phyloP scores from a whole-genome alignment of 2,797 vertebrate genomes.

The Pyrrhura leucotis region DNA sequence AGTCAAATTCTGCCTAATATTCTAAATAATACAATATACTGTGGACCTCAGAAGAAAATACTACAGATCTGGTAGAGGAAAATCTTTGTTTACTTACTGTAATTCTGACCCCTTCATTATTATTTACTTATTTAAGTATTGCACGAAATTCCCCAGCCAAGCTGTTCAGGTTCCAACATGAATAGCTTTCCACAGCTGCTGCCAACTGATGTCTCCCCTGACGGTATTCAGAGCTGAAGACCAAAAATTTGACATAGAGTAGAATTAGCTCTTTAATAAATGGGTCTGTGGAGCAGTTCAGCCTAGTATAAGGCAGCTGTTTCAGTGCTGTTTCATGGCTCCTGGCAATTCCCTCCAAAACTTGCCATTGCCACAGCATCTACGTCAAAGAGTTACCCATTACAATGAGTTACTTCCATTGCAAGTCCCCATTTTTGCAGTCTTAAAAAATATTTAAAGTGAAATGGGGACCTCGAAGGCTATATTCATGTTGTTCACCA shows the following conservation, averaged over 20 bases:
- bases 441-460: neutral
- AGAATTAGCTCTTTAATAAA: conserved; percentile 40
- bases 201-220: conserved; percentile 57
- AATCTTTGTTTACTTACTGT: conserved; percentile 6
- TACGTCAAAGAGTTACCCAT: neutral
- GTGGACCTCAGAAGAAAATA: neutral
- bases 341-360: neutral
- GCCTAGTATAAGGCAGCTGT: neutral
- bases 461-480: neutral
- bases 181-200: conserved; percentile 53
- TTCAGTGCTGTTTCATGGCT: neutral
- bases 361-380: neutral
- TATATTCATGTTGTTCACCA: neutral
- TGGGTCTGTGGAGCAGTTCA: neutral
- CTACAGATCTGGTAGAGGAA: neutral
- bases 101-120: neutral
- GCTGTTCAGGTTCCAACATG: conserved; percentile 9
- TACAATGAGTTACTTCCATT: neutral
- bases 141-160: neutral
- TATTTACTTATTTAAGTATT: conserved; percentile 2
- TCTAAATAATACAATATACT: neutral
- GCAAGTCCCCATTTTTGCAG: neutral
- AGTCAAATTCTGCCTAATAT: neutral
- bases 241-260: conserved; percentile 9
- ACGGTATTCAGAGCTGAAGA: neutral